Evolutionary conservation across 2,888 invertebrate species (phyloP).

Genomic region (Anorthoa munda): DNA sequence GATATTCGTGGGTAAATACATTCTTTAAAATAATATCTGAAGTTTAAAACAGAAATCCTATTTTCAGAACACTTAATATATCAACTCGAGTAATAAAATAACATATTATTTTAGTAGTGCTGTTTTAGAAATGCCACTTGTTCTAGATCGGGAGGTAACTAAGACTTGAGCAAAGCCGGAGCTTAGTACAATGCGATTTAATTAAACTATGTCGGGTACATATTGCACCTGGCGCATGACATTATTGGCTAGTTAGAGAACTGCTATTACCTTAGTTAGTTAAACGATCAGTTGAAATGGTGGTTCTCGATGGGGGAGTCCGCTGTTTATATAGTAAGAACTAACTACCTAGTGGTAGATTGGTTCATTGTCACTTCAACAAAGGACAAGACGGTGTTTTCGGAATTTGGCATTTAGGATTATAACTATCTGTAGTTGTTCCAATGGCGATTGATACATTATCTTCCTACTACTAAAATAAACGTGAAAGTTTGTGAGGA

Average conservation of each 20-base stretch:
- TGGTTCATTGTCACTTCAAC: not conserved
- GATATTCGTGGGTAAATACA: no score
- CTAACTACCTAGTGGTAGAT: not conserved
- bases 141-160: constrained; percentile 1
- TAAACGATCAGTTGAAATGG: not conserved
- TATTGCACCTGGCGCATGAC: constrained; percentile 59
- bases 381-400: not conserved
- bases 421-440: no score
- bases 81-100: not conserved
- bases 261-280: constrained; percentile 32
- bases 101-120: not conserved
- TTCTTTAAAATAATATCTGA: not conserved
- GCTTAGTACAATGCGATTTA: constrained; percentile 52
- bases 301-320: constrained; percentile 12
- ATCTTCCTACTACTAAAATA: no score
- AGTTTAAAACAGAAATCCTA: not conserved
- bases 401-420: not conserved
- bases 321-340: constrained; percentile 15
- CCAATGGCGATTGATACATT: no score
- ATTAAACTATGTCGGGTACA: constrained; percentile 58
- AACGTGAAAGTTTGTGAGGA: no score
- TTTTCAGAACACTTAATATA: not conserved
- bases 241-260: constrained; percentile 54
- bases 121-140: constrained; percentile 12
- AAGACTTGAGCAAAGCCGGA: constrained; percentile 7